phyloP scores from a whole-genome alignment of 2,113 vertebrate species.

The Nesoenas mayeri region DNA sequence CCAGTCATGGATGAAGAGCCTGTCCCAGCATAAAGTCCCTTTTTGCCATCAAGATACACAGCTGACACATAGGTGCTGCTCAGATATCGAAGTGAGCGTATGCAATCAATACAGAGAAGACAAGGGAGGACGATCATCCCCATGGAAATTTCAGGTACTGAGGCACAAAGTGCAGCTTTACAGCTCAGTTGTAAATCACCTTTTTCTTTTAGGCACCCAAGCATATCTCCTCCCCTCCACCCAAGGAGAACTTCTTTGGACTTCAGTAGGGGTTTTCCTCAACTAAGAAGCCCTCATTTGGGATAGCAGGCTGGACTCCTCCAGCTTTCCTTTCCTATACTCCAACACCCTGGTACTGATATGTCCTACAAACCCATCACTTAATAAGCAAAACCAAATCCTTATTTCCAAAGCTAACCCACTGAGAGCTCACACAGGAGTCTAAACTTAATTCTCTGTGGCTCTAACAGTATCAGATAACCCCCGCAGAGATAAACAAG shows the following conservation, averaged over 20 bases:
- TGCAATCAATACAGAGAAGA: neutral
- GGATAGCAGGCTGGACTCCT: neutral
- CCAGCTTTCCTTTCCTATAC: neutral
- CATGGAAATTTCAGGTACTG: neutral
- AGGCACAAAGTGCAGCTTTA: neutral
- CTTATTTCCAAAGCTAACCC: neutral
- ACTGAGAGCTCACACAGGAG: neutral
- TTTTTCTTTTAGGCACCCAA: neutral
- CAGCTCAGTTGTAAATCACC: neutral
- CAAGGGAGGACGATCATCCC: neutral
- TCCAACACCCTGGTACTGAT: neutral
- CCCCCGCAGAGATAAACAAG: slow-evolving; percentile 45
- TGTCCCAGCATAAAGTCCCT: neutral
- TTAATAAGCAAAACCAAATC: neutral
- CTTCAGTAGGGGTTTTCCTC: neutral
- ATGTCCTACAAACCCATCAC: neutral
- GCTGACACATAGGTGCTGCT: neutral
- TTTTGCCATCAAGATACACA: neutral
- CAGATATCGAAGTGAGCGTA: neutral
- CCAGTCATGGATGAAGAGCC: neutral
- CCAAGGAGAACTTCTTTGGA: neutral
- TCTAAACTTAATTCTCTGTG: slow-evolving; percentile 40
- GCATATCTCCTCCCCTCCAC: neutral
- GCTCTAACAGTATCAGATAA: slow-evolving; percentile 42
- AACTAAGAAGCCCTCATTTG: neutral